Evolutionary conservation across 2,888 invertebrate genomes (phyloP), one percentile per base, ranked within the genome.

Genomic region (Selenia dentaria): DNA sequence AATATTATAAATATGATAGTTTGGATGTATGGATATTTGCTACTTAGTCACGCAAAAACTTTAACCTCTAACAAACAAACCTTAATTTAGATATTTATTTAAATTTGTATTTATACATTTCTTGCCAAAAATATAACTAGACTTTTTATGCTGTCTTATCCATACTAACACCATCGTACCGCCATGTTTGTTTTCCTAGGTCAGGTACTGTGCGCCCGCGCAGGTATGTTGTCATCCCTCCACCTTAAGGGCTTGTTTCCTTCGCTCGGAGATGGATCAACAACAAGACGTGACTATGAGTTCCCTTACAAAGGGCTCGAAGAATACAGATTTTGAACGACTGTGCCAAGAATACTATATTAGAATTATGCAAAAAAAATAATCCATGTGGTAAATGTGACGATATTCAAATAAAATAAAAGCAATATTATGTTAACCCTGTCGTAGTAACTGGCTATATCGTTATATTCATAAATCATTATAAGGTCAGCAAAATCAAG

Each of bases 111-210:
- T 1, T 8, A 8, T 0, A 0, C 6, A 8, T 8, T 6, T 6
- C 5, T 8, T 1, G 22, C 8, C 8, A 22, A 25, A 9, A 3
- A 10, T n/a, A n/a, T n/a, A n/a, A n/a, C n/a, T n/a, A n/a, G n/a
- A n/a, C n/a, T n/a, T n/a, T n/a, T n/a, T n/a, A n/a, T n/a, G n/a
- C 2, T 25, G 36, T 51, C 64, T 38, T 69, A 67, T 87, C 88
- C 80, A 72, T 49, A 40, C 24, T 73, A 74, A 42, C 34, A 20
- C 39, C 42, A 25, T 43, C 46, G 58, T 44, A 47, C 56, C 58
- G 58, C 68, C 65, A 75, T 83, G 71, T 83, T 85, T 89, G 86
- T 87, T 89, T 88, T 88, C 86, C 87, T 88, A 87, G 88, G 84
- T 85, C 86, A 90, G 89, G 88, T 86, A 87, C 62, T 72, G 57